Conservation (phyloP, 2,888 invertebrate species). For the Dynastes maya region DNA sequence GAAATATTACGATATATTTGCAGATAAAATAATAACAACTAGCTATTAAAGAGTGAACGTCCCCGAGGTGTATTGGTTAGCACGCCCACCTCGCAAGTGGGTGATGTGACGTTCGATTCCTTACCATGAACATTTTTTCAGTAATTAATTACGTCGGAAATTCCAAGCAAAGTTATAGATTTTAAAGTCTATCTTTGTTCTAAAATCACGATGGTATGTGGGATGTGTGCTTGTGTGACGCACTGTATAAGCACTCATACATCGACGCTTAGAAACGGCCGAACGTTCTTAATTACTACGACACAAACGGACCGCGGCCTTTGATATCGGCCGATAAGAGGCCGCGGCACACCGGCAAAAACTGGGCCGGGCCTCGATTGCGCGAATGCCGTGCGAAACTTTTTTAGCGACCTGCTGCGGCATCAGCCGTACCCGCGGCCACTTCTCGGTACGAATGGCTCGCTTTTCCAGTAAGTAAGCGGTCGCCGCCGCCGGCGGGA, state of each 20-base stretch:
- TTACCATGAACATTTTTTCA: no score
- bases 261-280: slow-evolving; percentile 30
- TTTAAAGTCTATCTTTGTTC: no score
- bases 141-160: no score
- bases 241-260: slow-evolving; percentile 36
- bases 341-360: slow-evolving; percentile 47
- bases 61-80: no score
- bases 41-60: no score
- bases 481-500: slow-evolving; percentile 22
- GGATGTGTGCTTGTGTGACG: not conserved
- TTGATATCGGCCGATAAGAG: slow-evolving; percentile 60
- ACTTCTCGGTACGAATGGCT: slow-evolving; percentile 42
- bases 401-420: slow-evolving; percentile 44
- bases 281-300: slow-evolving; percentile 63
- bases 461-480: slow-evolving; percentile 42
- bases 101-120: no score
- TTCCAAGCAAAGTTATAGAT: no score
- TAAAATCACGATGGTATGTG: no score
- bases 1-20: no score
- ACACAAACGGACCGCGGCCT: slow-evolving; percentile 62
- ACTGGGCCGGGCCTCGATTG: slow-evolving; percentile 51
- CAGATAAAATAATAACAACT: no score
- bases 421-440: slow-evolving; percentile 27
- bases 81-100: no score
- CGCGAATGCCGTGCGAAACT: slow-evolving; percentile 51